phyloP scores from a whole-genome alignment of 2,797 vertebrate species.

The Zalophus californianus region DNA sequence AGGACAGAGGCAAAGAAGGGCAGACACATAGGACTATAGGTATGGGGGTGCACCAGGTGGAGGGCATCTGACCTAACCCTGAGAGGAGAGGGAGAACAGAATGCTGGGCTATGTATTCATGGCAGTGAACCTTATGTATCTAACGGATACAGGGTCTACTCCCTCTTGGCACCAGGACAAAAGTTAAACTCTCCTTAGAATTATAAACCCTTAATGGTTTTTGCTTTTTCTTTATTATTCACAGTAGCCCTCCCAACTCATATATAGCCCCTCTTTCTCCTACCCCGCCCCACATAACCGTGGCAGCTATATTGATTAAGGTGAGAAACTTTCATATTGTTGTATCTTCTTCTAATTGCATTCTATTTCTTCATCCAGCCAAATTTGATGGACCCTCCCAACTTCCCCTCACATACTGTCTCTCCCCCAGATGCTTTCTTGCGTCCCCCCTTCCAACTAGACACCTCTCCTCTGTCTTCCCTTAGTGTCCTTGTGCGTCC shows the following conservation, averaged over 20 bases:
- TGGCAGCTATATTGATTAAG: not conserved
- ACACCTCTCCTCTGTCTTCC: not conserved
- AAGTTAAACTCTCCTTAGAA: not conserved
- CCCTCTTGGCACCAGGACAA: not conserved
- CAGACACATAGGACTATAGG: not conserved
- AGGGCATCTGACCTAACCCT: not conserved
- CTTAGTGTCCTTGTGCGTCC: not conserved
- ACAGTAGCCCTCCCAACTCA: not conserved
- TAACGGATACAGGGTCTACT: not conserved
- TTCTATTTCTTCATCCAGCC: not conserved
- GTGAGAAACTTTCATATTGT: not conserved
- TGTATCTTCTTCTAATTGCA: not conserved
- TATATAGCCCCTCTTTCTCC: not conserved
- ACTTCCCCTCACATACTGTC: not conserved
- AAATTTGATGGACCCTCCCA: not conserved
- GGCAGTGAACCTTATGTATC: not conserved
- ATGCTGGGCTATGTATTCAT: not conserved
- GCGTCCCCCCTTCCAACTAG: not conserved
- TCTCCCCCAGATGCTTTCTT: not conserved
- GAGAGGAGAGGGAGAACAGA: not conserved
- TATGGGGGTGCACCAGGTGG: not conserved
- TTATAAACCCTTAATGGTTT: not conserved
- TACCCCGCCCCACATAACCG: rapidly evolving
- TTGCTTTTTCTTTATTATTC: not conserved
- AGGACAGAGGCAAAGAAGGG: not conserved